A percentile compares a stretch with the other conserved stretches of the same genome.
phyloP scores from a whole-genome alignment of 2,888 invertebrate species.

The Aelia acuminata region DNA sequence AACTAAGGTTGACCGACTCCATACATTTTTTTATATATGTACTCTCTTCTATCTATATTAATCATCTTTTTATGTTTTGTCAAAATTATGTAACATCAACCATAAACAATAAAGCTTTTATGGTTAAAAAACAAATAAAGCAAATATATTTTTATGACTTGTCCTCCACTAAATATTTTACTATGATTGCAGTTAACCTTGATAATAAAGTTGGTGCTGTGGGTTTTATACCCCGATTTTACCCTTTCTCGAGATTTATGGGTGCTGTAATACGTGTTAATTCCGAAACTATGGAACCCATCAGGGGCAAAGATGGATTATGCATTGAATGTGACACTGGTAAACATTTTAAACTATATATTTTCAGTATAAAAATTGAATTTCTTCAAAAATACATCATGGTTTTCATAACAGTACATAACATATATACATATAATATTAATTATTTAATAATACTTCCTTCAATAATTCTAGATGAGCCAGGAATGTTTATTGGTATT shows the following conservation, averaged over 20 bases:
- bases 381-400: too few species aligned
- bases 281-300: constrained; percentile 76
- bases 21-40: too few species aligned
- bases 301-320: constrained; percentile 74
- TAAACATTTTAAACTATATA: constrained; percentile 65
- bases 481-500: constrained; percentile 87
- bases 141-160: too few species aligned
- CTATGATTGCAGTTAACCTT: constrained; percentile 89
- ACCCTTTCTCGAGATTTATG: constrained; percentile 76
- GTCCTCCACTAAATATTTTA: too few species aligned
- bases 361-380: too few species aligned
- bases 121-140: too few species aligned
- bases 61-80: too few species aligned
- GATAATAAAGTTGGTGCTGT: constrained; percentile 91
- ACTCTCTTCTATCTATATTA: too few species aligned
- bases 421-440: not conserved
- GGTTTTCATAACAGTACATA: too few species aligned
- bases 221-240: constrained; percentile 85
- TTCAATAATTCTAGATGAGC: constrained; percentile 76
- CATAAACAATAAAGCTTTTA: too few species aligned
- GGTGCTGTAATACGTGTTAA: constrained; percentile 78
- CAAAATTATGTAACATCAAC: too few species aligned
- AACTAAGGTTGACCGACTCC: too few species aligned
- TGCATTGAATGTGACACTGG: constrained; percentile 85
- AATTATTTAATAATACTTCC: not conserved